These are phyloP conservation scores for Geophilus truncorum DNA, from an alignment of 2,888 invertebrate genomes.

Conservation along the genomic window DNA sequence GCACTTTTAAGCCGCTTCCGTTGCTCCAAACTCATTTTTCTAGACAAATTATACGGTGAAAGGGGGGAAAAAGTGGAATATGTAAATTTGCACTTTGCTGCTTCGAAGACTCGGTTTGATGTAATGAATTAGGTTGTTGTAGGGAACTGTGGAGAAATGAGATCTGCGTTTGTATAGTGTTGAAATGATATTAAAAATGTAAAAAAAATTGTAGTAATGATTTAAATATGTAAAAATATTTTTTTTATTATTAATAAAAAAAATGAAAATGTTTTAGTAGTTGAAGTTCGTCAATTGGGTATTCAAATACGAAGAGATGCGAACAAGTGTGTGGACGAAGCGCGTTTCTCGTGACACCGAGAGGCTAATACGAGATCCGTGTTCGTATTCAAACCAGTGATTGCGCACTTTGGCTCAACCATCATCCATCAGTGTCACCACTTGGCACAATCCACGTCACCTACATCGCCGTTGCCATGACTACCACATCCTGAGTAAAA, in stretches of 20 bases:
- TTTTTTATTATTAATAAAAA: too few relatives aligned
- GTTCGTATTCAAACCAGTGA: constrained; percentile 11
- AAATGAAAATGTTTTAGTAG: too few relatives aligned
- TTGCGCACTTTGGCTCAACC: constrained; percentile 14
- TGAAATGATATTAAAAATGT: too few relatives aligned
- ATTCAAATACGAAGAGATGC: background rate
- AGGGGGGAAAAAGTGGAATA: too few relatives aligned
- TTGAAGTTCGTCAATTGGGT: too few relatives aligned
- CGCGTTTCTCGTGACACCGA: background rate
- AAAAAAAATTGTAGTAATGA: too few relatives aligned
- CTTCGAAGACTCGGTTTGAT: too few relatives aligned
- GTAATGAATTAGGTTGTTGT: too few relatives aligned
- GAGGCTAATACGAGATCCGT: background rate
- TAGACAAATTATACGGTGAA: background rate
- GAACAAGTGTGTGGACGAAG: background rate
- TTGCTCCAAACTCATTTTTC: background rate
- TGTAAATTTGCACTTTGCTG: too few relatives aligned
- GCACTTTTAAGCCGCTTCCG: background rate
- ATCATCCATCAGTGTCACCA: constrained; percentile 15
- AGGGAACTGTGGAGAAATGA: too few relatives aligned
- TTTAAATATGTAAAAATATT: too few relatives aligned
- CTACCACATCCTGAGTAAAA: background rate
- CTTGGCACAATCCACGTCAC: background rate
- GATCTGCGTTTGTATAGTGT: too few relatives aligned
- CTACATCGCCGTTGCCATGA: background rate